phyloP scores from a whole-genome alignment of 2,888 invertebrate genomes.

The Agonopterix arenella region DNA sequence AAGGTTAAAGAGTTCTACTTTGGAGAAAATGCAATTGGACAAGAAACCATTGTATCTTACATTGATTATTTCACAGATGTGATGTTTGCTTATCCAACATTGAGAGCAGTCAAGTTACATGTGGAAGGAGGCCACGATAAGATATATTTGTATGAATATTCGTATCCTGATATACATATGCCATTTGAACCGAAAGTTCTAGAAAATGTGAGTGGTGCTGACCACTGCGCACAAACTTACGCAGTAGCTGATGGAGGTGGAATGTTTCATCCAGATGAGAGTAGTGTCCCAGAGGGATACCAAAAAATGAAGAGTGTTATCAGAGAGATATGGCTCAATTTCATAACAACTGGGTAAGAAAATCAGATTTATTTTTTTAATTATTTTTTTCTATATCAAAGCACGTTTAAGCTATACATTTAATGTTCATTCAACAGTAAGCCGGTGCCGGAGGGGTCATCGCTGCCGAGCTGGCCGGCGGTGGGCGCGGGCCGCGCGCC shows the following conservation, averaged over 20 bases:
- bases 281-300: not conserved
- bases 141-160: conserved; percentile 32
- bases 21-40: conserved; percentile 19
- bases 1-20: conserved; percentile 35
- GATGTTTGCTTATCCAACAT: conserved; percentile 20
- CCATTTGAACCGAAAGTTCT: conserved; percentile 9
- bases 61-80: conserved; percentile 33
- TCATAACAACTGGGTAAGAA: conserved; percentile 35
- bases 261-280: conserved; percentile 4
- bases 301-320: conserved; percentile 17
- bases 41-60: conserved; percentile 23
- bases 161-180: conserved; percentile 19
- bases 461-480: conserved; percentile 32
- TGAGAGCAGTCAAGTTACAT: conserved; percentile 23
- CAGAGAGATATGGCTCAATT: conserved; percentile 34
- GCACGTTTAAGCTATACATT: no score
- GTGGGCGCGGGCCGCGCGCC: conserved; percentile 19
- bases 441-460: conserved; percentile 19
- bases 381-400: no score
- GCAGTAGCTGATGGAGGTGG: conserved; percentile 20
- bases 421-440: conserved; percentile 13
- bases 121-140: conserved; percentile 24
- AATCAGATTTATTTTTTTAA: no score
- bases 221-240: conserved; percentile 25
- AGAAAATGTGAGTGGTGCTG: conserved; percentile 19